Evolutionary conservation across 2,888 invertebrate species (phyloP), one percentile per base, ranked within the genome.

Genomic region (Morpho helenor): DNA sequence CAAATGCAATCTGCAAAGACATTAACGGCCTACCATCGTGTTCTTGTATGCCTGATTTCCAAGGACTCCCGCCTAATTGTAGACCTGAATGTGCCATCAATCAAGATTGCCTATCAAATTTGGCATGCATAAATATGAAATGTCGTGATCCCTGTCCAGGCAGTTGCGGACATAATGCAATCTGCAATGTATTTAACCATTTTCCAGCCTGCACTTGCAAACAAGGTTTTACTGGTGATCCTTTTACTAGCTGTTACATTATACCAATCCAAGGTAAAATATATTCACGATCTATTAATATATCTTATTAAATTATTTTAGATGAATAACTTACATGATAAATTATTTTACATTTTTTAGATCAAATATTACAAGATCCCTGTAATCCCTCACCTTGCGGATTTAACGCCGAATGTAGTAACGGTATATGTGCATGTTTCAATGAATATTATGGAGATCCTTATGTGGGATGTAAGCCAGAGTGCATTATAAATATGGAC

Each of bases 311-410:
- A n/a, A 55, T 55, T 50, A n/a, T 16, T 52, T 44, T 54, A 23
- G 44, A 40, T 16, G 4, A 43, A 52, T 48, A 43, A n/a, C 2
- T 7, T 53, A 39, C n/a, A 7, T 9, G 5, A 43, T n/a, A 9
- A 43, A 43, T 43, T 2, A 7, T 43, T 9, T 0, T 43, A 43
- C 49, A 49, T 49, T 39, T 67, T 84, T 64, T 72, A 92, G 92
- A 84, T 67, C 82, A 80, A 57, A 69, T 71, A 61, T 75, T 84
- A 61, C 62, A 73, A 63, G 92, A 94, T 77, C 94, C 94, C n/a
- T 96, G 96, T 75, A 91, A 93, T 70, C 95, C 95, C 48, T 94
- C 94, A 40, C 94, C 95, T 22, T 95, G 95, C 71, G 94, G 94
- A 46, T 83, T 91, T 59, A 94, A 93, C 77, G 88, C 94, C 5